Conservation (phyloP, 2,113 vertebrate species). For the Otocyon megalotis region DNA sequence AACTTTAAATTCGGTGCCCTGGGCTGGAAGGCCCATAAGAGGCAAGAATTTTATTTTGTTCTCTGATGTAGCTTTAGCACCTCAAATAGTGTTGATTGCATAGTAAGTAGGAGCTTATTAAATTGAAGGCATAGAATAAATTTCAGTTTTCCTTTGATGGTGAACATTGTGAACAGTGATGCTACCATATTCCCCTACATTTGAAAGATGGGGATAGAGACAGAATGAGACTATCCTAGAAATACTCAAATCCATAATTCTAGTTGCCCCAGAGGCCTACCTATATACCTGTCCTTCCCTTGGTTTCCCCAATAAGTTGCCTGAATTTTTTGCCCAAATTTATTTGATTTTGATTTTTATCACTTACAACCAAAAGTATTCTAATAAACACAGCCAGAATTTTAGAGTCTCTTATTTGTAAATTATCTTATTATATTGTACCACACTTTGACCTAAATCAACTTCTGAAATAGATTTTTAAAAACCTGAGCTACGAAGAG, state of each 20-base stretch:
- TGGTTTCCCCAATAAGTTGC: neutral
- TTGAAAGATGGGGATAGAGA: neutral
- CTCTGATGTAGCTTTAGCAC: neutral
- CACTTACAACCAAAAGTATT: neutral
- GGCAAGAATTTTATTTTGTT: neutral
- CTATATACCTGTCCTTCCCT: neutral
- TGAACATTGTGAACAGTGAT: neutral
- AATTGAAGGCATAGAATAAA: neutral
- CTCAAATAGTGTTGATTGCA: neutral
- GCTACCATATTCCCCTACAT: neutral
- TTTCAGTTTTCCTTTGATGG: neutral
- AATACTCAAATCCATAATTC: neutral
- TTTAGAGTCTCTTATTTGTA: neutral
- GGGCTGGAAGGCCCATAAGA: neutral
- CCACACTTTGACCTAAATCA: neutral
- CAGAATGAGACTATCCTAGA: neutral
- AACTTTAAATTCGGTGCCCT: neutral
- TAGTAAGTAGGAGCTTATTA: neutral
- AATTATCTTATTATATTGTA: conserved; percentile 20
- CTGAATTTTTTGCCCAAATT: conserved; percentile 21
- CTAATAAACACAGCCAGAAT: neutral
- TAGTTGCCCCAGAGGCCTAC: neutral
- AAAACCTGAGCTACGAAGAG: neutral
- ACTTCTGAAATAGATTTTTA: conserved; percentile 7
- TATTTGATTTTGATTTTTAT: conserved; percentile 45